Conservation (phyloP, 2,888 invertebrate genomes). For the Rhingia campestris region DNA sequence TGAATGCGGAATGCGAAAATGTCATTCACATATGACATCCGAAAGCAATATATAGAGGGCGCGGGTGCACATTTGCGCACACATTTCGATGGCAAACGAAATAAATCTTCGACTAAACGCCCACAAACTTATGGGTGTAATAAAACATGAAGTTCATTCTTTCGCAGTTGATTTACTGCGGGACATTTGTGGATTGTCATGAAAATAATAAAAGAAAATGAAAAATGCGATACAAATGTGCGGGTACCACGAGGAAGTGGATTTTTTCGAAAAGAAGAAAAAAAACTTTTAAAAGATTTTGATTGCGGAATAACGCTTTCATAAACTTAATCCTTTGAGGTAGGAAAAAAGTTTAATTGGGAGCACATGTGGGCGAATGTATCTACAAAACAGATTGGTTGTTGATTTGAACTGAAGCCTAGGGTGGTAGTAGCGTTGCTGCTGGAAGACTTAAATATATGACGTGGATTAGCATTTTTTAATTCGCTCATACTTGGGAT, state of each 20-base stretch:
- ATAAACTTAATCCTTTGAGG: background rate
- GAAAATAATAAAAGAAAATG: conserved; percentile 49
- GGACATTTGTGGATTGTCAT: conserved; percentile 46
- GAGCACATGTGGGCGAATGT: background rate
- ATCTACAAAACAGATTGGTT: too few species aligned
- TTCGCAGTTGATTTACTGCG: conserved; percentile 65
- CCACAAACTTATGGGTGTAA: conserved; percentile 64
- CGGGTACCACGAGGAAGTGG: conserved; percentile 33
- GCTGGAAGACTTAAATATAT: too few species aligned
- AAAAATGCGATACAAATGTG: conserved; percentile 29
- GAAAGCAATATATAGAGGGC: conserved; percentile 47
- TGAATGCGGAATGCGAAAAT: conserved; percentile 43
- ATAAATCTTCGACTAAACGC: conserved; percentile 65
- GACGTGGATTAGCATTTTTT: too few species aligned
- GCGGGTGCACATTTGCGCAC: conserved; percentile 34
- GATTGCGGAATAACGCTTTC: background rate
- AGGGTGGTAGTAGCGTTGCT: too few species aligned
- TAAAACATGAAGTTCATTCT: conserved; percentile 68
- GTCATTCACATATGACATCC: conserved; percentile 55
- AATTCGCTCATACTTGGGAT: too few species aligned
- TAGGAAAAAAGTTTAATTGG: conserved; percentile 12
- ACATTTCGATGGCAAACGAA: conserved; percentile 29
- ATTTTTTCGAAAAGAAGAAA: background rate
- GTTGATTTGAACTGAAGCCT: too few species aligned
- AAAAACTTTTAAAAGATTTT: background rate